phyloP scores from a whole-genome alignment of 2,113 vertebrate genomes.

The rat (Rattus norvegicus) region DNA sequence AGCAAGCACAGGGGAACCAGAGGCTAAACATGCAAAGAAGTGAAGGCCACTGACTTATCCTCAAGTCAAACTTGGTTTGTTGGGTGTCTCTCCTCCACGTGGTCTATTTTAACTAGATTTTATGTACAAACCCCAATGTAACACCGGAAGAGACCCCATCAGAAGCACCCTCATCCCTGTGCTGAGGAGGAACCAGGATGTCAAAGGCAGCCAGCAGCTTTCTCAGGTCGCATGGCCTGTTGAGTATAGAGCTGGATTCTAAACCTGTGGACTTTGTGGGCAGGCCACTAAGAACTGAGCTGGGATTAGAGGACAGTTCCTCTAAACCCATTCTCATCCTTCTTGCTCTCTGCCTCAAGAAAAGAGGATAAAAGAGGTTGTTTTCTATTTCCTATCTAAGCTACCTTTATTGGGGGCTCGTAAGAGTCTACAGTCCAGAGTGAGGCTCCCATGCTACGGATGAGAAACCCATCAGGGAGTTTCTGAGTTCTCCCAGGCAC shows the following conservation, averaged over 20 bases:
- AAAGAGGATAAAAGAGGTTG: background rate
- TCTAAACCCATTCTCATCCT: background rate
- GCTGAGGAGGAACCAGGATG: background rate
- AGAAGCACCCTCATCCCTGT: background rate
- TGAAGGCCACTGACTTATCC: background rate
- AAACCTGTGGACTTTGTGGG: background rate
- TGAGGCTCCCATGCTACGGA: background rate
- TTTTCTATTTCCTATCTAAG: background rate
- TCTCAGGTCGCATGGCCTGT: background rate
- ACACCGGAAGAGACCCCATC: background rate
- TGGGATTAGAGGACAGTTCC: background rate
- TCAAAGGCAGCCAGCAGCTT: background rate
- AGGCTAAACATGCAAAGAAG: background rate
- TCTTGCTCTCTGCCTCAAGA: background rate
- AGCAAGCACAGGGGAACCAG: background rate
- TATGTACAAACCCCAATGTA: background rate
- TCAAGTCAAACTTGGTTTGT: background rate
- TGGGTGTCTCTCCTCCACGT: background rate
- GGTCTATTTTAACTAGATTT: constrained; percentile 26
- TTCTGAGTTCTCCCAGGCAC: background rate
- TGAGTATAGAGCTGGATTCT: background rate
- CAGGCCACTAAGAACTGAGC: background rate
- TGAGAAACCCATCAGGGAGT: background rate
- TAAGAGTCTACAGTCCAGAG: background rate
- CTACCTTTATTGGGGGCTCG: background rate